A percentile compares a stretch with the other conserved stretches of the same genome.
These are phyloP conservation scores for Aptenodytes patagonicus DNA, from an alignment of 2,113 vertebrate species.

Conservation along the genomic window DNA sequence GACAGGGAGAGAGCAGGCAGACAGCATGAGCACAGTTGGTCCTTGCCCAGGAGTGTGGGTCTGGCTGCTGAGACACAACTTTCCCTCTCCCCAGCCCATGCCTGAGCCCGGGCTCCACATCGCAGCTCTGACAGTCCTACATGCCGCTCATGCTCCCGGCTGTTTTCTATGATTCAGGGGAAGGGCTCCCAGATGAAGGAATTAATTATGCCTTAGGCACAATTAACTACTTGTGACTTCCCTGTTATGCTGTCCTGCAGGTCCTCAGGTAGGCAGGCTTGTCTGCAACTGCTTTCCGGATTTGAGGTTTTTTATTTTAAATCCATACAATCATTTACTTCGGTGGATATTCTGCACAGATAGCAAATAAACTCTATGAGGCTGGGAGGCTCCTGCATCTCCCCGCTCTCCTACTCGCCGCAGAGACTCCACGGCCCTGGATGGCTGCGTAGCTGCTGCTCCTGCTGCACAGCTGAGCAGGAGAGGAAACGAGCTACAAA, in stretches of 20 bases:
- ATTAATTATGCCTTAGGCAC: background rate
- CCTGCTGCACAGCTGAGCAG: background rate
- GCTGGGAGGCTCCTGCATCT: background rate
- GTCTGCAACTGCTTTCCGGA: background rate
- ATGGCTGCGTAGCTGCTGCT: background rate
- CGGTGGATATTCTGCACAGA: background rate
- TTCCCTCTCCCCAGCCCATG: background rate
- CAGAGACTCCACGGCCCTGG: background rate
- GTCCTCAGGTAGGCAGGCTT: background rate
- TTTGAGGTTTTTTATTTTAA: background rate
- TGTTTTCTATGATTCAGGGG: background rate
- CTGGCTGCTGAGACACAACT: background rate
- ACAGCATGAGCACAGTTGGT: rapidly evolving
- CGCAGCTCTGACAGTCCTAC: background rate
- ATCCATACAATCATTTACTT: background rate
- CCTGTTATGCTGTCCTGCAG: background rate
- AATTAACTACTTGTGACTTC: background rate
- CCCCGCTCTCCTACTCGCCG: background rate
- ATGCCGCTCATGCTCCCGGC: rapidly evolving
- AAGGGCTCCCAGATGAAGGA: background rate
- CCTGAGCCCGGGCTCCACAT: background rate
- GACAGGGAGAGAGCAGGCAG: background rate
- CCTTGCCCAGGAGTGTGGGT: background rate
- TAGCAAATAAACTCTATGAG: background rate
- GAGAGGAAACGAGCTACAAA: background rate